Evolutionary conservation across 2,888 invertebrate species (phyloP).

Genomic region (Lithophane leautieri): DNA sequence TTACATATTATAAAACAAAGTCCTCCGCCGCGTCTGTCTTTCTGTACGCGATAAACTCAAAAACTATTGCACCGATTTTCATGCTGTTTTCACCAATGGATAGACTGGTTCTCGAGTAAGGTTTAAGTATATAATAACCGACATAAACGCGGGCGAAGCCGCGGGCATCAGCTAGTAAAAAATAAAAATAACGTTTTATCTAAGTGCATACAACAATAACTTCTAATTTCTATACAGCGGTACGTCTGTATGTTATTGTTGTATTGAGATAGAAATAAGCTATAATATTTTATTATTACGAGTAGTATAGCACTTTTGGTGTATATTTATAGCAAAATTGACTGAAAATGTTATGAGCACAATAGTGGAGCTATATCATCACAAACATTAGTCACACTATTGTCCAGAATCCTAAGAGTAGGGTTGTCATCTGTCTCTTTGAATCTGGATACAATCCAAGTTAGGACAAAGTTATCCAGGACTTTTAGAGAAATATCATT

Average conservation of each 20-base stretch:
- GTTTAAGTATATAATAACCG: no score
- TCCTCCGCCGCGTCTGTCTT: no score
- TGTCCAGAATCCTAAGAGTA: constrained; percentile 50
- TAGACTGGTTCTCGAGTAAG: no score
- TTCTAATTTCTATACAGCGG: no score
- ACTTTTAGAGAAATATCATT: constrained; percentile 38
- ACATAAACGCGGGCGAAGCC: no score
- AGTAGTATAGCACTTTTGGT: constrained; percentile 45
- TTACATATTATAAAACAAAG: no score
- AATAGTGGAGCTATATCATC: constrained; percentile 53
- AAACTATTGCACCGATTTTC: no score
- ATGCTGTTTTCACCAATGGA: no score
- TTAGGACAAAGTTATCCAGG: constrained; percentile 7
- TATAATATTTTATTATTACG: constrained; percentile 57
- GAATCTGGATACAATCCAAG: constrained; percentile 61
- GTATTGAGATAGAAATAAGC: constrained; percentile 39
- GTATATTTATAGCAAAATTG: constrained; percentile 59
- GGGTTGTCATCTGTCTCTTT: constrained; percentile 60
- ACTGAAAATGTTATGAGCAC: constrained; percentile 56
- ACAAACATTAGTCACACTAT: constrained; percentile 64
- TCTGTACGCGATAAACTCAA: no score
- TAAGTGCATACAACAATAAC: no score
- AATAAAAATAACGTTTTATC: no score
- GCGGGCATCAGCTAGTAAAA: no score
- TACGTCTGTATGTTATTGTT: constrained; percentile 27